Percentiles rank a stretch among this genome's conserved stretches.
Evolutionary conservation across 2,888 invertebrate species (phyloP).

Genomic region (Noctua fimbriata): DNA sequence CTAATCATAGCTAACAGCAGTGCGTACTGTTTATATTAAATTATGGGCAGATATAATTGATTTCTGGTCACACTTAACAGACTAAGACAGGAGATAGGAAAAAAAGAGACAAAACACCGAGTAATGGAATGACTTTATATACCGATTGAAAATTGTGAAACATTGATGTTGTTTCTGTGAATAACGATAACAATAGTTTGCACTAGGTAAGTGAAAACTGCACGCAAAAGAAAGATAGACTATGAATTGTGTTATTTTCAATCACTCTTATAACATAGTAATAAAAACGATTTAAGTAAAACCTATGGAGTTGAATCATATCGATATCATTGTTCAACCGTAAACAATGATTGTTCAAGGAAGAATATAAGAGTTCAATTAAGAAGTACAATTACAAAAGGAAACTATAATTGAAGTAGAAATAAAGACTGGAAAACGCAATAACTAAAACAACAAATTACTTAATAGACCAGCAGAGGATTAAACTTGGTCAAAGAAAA

Average conservation of each 20-base stretch:
- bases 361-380: background rate
- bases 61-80: conserved; percentile 23
- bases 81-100: background rate
- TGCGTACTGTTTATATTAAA: conserved; percentile 54
- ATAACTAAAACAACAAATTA: background rate
- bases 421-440: background rate
- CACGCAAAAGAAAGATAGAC: background rate
- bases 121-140: background rate
- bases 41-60: conserved; percentile 48
- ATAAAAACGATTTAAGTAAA: background rate
- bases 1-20: conserved; percentile 58
- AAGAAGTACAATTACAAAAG: background rate
- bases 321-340: background rate
- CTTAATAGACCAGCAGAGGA: background rate
- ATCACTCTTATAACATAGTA: background rate
- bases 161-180: background rate
- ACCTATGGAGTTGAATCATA: background rate
- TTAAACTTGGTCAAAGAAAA: background rate
- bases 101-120: background rate
- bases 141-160: background rate
- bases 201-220: background rate
- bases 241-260: background rate
- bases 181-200: background rate
- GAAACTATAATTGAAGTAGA: background rate
- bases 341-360: background rate